Evolutionary conservation across 2,113 vertebrate genomes (phyloP).

Genomic region (Trogon melanurus): DNA sequence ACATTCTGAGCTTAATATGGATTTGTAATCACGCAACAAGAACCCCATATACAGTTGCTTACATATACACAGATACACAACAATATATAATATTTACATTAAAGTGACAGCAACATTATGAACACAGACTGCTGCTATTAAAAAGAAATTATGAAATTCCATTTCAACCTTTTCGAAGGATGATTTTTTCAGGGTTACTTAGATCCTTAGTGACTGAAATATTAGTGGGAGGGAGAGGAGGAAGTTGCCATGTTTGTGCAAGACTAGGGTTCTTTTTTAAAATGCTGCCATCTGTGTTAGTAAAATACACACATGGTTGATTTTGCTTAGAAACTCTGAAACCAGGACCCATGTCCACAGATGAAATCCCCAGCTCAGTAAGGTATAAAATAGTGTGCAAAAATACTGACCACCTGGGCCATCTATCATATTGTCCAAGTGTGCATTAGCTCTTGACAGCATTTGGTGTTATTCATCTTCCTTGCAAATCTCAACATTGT

Average conservation of each 20-base stretch:
- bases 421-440: not conserved
- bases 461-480: not conserved
- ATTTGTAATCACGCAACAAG: not conserved
- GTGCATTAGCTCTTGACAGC: not conserved
- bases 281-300: not conserved
- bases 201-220: not conserved
- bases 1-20: not conserved
- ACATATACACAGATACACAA: not conserved
- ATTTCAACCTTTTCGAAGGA: not conserved
- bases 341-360: not conserved
- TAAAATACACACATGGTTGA: not conserved
- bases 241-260: not conserved
- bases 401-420: not conserved
- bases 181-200: not conserved
- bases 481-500: not conserved
- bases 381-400: not conserved
- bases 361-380: too few relatives aligned
- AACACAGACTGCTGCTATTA: not conserved
- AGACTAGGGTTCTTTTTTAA: not conserved
- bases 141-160: not conserved
- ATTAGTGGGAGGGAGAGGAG: not conserved
- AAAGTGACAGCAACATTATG: not conserved
- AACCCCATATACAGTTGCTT: not conserved
- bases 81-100: too few relatives aligned
- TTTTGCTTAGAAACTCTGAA: not conserved